Evolutionary conservation across 2,888 invertebrate species (phyloP), one percentile per base, ranked within the genome.

Genomic region (Coleophora deauratella): DNA sequence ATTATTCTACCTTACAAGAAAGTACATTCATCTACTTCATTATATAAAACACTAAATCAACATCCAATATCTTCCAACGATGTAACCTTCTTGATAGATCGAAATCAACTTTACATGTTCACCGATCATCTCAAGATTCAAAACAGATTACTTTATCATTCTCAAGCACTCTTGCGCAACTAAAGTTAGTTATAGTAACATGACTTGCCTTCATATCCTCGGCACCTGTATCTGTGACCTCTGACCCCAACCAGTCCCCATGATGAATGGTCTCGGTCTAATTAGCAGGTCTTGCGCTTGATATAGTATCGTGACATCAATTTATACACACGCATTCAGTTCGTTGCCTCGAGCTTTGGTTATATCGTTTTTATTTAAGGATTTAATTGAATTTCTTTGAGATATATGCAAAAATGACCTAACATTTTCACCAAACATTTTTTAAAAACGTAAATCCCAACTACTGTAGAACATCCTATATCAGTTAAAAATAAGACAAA

Each of bases 261-360:
- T 62, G 66, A 68, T 66, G 60, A 58, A 68, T 62, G 55, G 57
- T 59, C 49, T 55, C 57, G 54, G 49, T 54, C 63, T 60, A 62
- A 65, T 65, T 61, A 62, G 54, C 55, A 50, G 49, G 38, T 45
- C 33, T 45, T 44, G 30, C 14, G n/a, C 21, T 35, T 27, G 30
- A 33, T 33, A 33, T 33, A 33, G 38, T 10, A 48, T 56, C 62
- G 57, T 62, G 66, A 64, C 66, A 62, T 62, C 59, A 52, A 54
- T 54, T 53, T 54, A 51, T 45, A 41, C 36, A 34, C 38, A n/a
- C n/a, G 38, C 31, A 13, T 12, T n/a, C 31, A 9, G 31, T 11
- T 31, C 2, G 9, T 3, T 9, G 10, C 31, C 31, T 31, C 11
- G 8, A n/a, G 9, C 11, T 31, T 31, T 6, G 21, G 6, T 21